Evolutionary conservation across 2,888 invertebrate species (phyloP).

Genomic region (Ormyrus nitidulus): DNA sequence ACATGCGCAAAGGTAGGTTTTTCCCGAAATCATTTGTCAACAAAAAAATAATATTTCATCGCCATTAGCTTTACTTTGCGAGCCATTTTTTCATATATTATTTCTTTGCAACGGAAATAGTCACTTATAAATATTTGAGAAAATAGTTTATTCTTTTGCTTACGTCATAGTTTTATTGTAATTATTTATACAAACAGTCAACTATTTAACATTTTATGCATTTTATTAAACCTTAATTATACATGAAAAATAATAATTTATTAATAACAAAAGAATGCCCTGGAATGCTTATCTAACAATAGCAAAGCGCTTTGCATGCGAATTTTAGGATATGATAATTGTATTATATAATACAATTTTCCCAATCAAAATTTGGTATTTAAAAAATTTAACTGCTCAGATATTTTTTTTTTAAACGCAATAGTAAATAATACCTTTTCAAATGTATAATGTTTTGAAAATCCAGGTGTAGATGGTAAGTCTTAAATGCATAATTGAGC

Average conservation of each 20-base stretch:
- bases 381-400: conserved; percentile 16
- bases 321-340: conserved; percentile 3
- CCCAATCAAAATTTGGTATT: no score
- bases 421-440: neutral
- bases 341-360: neutral
- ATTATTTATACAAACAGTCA: conserved; percentile 46
- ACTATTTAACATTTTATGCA: conserved; percentile 37
- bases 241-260: neutral
- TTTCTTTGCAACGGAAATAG: conserved; percentile 8
- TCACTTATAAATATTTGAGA: conserved; percentile 10
- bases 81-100: conserved; percentile 19
- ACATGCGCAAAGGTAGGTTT: conserved; percentile 48
- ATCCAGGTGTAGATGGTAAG: no score
- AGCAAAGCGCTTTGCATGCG: conserved; percentile 43
- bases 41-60: conserved; percentile 26
- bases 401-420: neutral
- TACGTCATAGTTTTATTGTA: conserved; percentile 27
- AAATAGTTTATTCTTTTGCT: conserved; percentile 30
- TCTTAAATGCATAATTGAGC: neutral
- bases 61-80: conserved; percentile 33
- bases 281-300: conserved; percentile 34
- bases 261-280: neutral
- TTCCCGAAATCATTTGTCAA: conserved; percentile 20
- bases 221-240: conserved; percentile 3
- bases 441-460: neutral